These are phyloP conservation scores for Anser cygnoides DNA, from an alignment of 2,113 vertebrate genomes.

Conservation along the genomic window DNA sequence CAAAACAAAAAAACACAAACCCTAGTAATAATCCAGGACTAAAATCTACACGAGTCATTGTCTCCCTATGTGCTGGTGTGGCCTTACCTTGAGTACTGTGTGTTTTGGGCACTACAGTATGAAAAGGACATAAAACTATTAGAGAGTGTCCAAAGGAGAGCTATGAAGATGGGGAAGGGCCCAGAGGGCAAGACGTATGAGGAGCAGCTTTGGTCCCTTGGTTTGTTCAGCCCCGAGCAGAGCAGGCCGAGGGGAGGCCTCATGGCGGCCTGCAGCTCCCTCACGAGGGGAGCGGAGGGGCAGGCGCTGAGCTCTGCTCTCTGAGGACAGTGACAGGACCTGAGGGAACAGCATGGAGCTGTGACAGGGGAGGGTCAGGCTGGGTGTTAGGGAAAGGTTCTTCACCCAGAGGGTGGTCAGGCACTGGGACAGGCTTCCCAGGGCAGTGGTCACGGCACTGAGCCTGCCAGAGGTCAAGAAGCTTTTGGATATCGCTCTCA, in stretches of 20 bases:
- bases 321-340: not conserved
- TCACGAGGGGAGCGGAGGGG: too few species aligned
- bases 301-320: not conserved
- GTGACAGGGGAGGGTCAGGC: too few species aligned
- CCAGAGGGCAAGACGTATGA: too few species aligned
- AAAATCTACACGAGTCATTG: not conserved
- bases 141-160: not conserved
- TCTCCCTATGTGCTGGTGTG: not conserved
- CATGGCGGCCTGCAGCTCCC: too few species aligned
- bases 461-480: not conserved
- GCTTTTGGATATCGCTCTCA: not conserved
- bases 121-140: not conserved
- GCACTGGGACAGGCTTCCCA: not conserved
- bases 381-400: not conserved
- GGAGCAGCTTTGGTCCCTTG: too few species aligned
- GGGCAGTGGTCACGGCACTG: not conserved
- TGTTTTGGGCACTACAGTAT: not conserved
- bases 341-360: too few species aligned
- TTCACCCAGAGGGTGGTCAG: not conserved
- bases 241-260: too few species aligned
- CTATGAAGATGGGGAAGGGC: too few species aligned
- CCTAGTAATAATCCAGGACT: not conserved
- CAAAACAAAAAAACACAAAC: not conserved
- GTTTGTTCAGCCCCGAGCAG: too few species aligned
- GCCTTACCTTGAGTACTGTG: not conserved